A percentile compares a stretch with the other conserved stretches of the same genome.
Evolutionary conservation across 2,888 invertebrate species (phyloP).

Genomic region (Eupithecia abbreviata): DNA sequence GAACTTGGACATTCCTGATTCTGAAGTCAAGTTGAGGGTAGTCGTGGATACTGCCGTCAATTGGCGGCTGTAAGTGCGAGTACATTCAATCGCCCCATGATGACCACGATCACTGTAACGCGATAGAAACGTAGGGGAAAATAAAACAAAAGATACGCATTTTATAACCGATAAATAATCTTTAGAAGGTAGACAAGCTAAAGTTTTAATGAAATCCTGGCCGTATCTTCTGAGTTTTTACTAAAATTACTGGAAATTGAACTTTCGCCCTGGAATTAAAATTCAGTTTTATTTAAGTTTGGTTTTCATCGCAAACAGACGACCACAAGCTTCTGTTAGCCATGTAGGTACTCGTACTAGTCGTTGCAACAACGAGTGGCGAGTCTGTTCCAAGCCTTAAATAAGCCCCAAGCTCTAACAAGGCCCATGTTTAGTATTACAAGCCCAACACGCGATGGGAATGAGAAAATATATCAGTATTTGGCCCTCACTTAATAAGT

Average conservation of each 20-base stretch:
- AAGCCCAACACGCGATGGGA: conserved; percentile 46
- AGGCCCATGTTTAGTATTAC: conserved; percentile 17
- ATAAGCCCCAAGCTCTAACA: conserved; percentile 5
- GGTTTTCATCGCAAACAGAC: neutral
- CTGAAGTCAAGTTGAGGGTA: no score
- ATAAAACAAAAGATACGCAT: no score
- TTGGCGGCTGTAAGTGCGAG: no score
- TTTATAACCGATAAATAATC: no score
- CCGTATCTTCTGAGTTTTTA: neutral
- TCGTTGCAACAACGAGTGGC: neutral
- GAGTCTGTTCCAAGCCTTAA: neutral
- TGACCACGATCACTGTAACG: no score
- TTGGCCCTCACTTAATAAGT: conserved; percentile 81
- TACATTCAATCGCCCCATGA: no score
- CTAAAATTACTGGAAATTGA: neutral
- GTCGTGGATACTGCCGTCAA: no score
- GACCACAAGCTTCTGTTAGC: neutral
- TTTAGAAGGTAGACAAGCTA: neutral
- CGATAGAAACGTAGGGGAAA: no score
- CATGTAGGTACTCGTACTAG: neutral
- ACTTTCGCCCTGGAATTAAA: neutral
- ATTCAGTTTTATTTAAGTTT: neutral
- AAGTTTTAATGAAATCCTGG: conserved; percentile 2
- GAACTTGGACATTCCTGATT: no score
- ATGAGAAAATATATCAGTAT: conserved; percentile 79